Conservation (phyloP, 1,140 invertebrate species). For the Diorhabda carinulata region DNA sequence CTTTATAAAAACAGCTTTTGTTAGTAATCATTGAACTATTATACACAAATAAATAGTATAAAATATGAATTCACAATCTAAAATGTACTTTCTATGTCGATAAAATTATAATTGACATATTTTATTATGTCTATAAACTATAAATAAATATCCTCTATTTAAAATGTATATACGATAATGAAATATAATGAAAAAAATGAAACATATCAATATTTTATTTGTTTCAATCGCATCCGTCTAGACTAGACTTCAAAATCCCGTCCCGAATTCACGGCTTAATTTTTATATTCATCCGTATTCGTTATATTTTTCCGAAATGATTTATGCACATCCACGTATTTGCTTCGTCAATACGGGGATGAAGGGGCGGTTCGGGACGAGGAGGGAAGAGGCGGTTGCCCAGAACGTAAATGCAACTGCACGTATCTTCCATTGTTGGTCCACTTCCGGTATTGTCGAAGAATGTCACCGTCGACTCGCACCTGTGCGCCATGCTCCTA, state of each 20-base stretch:
- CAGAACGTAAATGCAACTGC: slow-evolving; percentile 28
- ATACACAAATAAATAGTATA: too few species aligned
- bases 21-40: too few species aligned
- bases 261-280: background rate
- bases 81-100: too few species aligned
- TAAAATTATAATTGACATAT: too few species aligned
- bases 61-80: too few species aligned
- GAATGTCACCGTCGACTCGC: slow-evolving; percentile 27
- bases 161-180: too few species aligned
- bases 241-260: background rate
- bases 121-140: too few species aligned
- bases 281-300: slow-evolving; percentile 7
- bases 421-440: slow-evolving; percentile 29
- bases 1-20: too few species aligned
- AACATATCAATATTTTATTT: too few species aligned
- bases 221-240: too few species aligned
- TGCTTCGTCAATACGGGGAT: slow-evolving; percentile 10
- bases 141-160: too few species aligned
- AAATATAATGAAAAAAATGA: too few species aligned
- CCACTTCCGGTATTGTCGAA: slow-evolving; percentile 29
- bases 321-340: slow-evolving; percentile 26
- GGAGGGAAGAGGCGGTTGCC: slow-evolving; percentile 12
- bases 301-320: slow-evolving; percentile 18
- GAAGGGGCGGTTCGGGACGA: slow-evolving; percentile 12
- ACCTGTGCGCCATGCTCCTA: slow-evolving; percentile 16